These are phyloP conservation scores for Lemur catta DNA, from an alignment of 2,797 vertebrate genomes.

Conservation along the genomic window DNA sequence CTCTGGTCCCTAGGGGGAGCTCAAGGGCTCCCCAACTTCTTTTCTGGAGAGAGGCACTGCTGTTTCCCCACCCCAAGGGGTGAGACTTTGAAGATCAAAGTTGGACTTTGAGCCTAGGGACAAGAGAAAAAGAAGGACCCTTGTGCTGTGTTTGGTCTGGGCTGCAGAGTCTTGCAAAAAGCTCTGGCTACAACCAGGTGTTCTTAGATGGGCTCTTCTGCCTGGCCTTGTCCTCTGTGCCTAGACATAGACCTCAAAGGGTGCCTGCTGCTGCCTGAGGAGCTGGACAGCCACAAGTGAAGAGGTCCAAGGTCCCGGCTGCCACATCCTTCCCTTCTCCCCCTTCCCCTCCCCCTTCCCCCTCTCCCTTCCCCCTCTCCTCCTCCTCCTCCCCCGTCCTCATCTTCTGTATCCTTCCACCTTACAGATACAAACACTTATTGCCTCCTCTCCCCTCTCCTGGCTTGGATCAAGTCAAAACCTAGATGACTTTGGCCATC, in stretches of 20 bases:
- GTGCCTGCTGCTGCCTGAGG: background rate
- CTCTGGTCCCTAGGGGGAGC: background rate
- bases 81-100: background rate
- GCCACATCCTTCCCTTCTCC: background rate
- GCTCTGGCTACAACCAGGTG: too few relatives aligned
- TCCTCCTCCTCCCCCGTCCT: fast-evolving
- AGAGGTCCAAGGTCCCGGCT: background rate
- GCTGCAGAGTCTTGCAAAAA: background rate
- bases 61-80: background rate
- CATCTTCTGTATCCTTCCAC: background rate
- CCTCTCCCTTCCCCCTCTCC: too few relatives aligned
- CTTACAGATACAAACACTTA: background rate
- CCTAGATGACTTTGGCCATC: background rate
- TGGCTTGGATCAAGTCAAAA: background rate
- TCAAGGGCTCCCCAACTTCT: background rate
- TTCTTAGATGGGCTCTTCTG: background rate
- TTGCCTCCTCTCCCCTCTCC: background rate
- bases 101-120: background rate
- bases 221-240: background rate
- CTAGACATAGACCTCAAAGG: background rate
- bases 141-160: background rate
- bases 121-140: background rate
- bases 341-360: background rate
- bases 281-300: background rate
- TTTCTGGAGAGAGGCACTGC: background rate